Evolutionary conservation across 2,113 vertebrate species (phyloP), one percentile per base, ranked within the genome.

Genomic region (Chaenocephalus aceratus): DNA sequence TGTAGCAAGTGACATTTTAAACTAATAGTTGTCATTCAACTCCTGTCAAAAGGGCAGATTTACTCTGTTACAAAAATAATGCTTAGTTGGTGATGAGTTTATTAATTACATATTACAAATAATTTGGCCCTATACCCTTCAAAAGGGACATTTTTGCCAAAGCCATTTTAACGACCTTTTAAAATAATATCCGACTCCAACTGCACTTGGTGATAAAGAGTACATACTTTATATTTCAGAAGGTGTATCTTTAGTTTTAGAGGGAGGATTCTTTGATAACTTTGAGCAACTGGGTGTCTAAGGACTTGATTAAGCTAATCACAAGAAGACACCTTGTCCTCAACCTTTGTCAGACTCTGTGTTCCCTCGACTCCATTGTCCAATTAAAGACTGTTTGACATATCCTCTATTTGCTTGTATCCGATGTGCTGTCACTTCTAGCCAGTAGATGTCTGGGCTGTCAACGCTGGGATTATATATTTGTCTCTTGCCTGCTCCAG

Each of bases 321-420:
- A 78, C 34, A 46, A 66, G 54, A 76, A 61, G 26, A 54, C 45
- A 51, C 16, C 48, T 53, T 58, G 67, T 79, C 72, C 62, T 78
- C 58, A 77, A 21, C 59, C 48, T 76, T 71, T 65, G 48, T 30
- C 64, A 74, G 30, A 82, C 54, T 76, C 49, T 2, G 57, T 61
- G 62, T 67, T 85, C 84, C 73, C 76, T 62, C 1, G 41, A 60
- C 72, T 80, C 84, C 41, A 54, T 80, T 77, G 80, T 82, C 75
- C 83, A 91, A 86, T 88, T 90, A 91, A 84, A 80, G 68, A 77
- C 64, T 75, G n/a, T 80, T 82, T 77, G 83, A 89, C 78, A 77
- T 72, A 74, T 83, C 10, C 51, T 91, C 52, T 66, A 51, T 90
- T 85, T 81, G 69, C 52, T 62, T 78, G 73, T 46, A 56, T 45